Evolutionary conservation across 2,797 vertebrate species (phyloP).

Genomic region (Gymnopithys bicolor): DNA sequence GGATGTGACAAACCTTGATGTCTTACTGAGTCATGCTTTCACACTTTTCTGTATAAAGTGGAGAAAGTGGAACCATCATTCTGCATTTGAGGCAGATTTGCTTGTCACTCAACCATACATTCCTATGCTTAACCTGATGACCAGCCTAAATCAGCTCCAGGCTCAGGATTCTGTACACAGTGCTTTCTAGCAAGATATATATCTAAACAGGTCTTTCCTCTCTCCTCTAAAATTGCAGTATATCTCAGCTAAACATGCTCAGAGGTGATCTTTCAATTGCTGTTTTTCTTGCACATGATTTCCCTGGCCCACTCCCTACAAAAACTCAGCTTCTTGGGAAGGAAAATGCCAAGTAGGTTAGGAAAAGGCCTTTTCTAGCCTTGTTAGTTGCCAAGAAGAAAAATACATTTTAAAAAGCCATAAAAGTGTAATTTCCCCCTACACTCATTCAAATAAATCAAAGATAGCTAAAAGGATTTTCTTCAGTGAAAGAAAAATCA

Average conservation of each 20-base stretch:
- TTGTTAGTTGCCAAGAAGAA: conserved; percentile 66
- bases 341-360: conserved; percentile 38
- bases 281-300: neutral
- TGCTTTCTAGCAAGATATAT: neutral
- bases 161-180: neutral
- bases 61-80: neutral
- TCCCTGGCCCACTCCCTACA: neutral
- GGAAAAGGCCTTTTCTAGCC: conserved; percentile 34
- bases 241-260: neutral
- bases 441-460: conserved; percentile 66
- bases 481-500: conserved; percentile 62
- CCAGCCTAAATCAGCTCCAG: neutral
- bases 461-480: conserved; percentile 71
- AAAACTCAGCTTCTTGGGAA: neutral
- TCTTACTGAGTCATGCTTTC: neutral
- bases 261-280: neutral
- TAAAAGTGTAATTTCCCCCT: conserved; percentile 62
- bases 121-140: neutral
- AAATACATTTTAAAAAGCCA: conserved; percentile 66
- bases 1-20: neutral
- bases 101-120: neutral
- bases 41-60: neutral
- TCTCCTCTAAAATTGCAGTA: neutral
- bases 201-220: neutral
- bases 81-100: neutral